These are phyloP conservation scores for Mystacides longicornis DNA, from an alignment of 2,888 invertebrate species.

Conservation along the genomic window DNA sequence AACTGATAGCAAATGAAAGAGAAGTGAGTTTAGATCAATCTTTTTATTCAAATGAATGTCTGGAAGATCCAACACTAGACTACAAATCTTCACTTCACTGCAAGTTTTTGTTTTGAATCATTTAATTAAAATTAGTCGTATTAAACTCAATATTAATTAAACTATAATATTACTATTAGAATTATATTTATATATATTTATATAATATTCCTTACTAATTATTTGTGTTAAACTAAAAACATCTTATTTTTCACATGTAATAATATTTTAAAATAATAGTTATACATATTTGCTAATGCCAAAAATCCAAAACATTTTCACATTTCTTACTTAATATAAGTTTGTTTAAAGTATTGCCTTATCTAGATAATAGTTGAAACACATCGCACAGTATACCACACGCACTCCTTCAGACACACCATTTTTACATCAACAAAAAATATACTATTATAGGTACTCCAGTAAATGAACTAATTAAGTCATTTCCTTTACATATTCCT, in stretches of 20 bases:
- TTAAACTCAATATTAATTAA: conserved; percentile 2
- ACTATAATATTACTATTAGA: background rate
- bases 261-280: background rate
- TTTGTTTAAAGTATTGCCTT: background rate
- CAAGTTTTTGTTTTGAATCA: too few relatives aligned
- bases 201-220: background rate
- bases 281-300: background rate
- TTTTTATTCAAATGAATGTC: conserved; percentile 24
- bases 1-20: too few relatives aligned
- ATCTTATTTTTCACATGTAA: too few relatives aligned
- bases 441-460: too few relatives aligned
- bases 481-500: too few relatives aligned
- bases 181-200: background rate
- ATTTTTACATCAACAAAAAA: too few relatives aligned
- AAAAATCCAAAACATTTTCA: background rate
- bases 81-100: conserved; percentile 22
- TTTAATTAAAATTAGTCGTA: background rate
- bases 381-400: background rate
- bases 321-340: background rate
- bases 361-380: background rate
- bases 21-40: conserved; percentile 13
- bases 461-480: too few relatives aligned
- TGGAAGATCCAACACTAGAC: conserved; percentile 25
- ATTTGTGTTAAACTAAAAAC: background rate
- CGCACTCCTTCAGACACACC: background rate